Conservation (phyloP, 2,888 invertebrate genomes). For the Odontomyia ornata region DNA sequence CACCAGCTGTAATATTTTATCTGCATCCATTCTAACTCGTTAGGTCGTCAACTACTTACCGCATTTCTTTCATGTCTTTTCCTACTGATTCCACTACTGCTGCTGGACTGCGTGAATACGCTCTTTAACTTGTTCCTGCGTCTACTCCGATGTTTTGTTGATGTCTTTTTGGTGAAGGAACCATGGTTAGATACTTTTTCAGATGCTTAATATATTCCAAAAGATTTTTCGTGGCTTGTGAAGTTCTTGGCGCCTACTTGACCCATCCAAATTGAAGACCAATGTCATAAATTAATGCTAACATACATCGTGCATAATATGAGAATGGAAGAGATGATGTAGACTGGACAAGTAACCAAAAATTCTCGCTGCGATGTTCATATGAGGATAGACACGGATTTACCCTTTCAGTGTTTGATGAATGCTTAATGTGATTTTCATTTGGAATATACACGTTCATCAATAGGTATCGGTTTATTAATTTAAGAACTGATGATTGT, state of each 20-base stretch:
- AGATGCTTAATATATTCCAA: constrained; percentile 29
- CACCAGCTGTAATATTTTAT: not conserved
- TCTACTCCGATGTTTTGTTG: not conserved
- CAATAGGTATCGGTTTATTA: too few relatives aligned
- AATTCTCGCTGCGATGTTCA: too few relatives aligned
- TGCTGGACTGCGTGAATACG: not conserved
- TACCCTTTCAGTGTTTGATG: too few relatives aligned
- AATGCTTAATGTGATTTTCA: too few relatives aligned
- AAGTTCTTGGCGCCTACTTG: constrained; percentile 50
- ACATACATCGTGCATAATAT: constrained; percentile 16
- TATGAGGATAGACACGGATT: too few relatives aligned
- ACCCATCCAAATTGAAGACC: constrained; percentile 50
- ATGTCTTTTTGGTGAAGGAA: not conserved
- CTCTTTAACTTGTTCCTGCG: not conserved
- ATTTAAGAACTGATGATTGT: too few relatives aligned
- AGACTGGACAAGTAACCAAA: not conserved
- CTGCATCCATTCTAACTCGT: not conserved
- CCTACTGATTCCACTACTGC: constrained; percentile 21
- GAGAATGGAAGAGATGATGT: not conserved
- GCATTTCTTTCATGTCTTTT: constrained; percentile 13
- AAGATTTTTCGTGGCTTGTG: constrained; percentile 43
- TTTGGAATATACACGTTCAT: too few relatives aligned
- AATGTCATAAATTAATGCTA: constrained; percentile 51
- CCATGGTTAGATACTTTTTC: not conserved
- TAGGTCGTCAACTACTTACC: constrained; percentile 24